Evolutionary conservation across 2,888 invertebrate species (phyloP), one percentile per base, ranked within the genome.

Genomic region (Cataglyphis altisquamis): DNA sequence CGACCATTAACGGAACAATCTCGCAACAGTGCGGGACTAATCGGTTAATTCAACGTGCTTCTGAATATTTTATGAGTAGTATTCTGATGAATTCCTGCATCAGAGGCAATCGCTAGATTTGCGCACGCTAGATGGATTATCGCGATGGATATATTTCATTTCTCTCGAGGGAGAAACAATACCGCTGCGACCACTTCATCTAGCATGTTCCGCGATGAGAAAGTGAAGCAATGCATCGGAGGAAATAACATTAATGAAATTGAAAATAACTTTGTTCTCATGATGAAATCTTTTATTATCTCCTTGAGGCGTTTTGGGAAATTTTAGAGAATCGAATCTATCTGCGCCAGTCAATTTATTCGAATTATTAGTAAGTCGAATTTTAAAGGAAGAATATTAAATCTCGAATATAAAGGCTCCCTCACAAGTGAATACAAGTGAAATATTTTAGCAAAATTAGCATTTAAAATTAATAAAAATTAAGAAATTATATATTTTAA

Each of bases 31-130:
- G 66, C 84, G 66, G 57, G 67, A 72, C 84, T 82, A 83, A 88
- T 88, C 87, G 86, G 83, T 91, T 90, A 91, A 90, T 87, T 90
- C 86, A 84, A 83, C 82, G 84, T 70, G 84, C 72, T 64, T 25
- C 63, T 88, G 89, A 91, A 91, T 91, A 89, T 86, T 91, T 90
- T 63, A 91, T 72, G 90, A 89, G 86, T 80, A 68, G 87, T 82
- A 82, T 86, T 68, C 86, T 85, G 89, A 90, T 89, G 88, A 86
- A 89, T 90, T 84, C 84, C 87, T 82, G 78, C 84, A 84, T 86
- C 85, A 88, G 87, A 82, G 87, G 75, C 82, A 82, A 82, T 86
- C 85, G 83, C 45, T 63, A 63, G 60, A 25, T 25, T 25, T 57
- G 70, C 78, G 55, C 70, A 68, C 41, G 63, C 64, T 12, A 72